These are phyloP conservation scores for Pomatorhinus ruficollis DNA, from an alignment of 2,113 vertebrate genomes.

Conservation along the genomic window DNA sequence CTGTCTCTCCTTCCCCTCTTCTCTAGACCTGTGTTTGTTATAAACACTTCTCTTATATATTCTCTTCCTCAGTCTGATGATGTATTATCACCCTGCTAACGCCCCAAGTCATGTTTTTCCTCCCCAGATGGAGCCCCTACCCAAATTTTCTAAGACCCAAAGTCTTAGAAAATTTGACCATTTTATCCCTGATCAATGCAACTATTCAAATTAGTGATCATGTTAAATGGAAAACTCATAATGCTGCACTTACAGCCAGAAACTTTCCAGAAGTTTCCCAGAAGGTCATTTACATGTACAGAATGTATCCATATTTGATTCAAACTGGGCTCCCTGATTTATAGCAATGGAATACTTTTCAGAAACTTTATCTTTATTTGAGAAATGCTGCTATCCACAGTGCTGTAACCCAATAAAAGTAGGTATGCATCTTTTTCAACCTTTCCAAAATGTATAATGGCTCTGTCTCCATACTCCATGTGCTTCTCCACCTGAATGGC, in stretches of 20 bases:
- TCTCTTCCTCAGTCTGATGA: neutral
- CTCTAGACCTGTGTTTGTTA: neutral
- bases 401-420: neutral
- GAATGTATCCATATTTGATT: neutral
- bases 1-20: neutral
- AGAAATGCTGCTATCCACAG: neutral
- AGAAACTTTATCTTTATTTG: neutral
- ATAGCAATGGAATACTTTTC: neutral
- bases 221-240: neutral
- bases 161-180: neutral
- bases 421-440: neutral
- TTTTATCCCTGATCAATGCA: neutral
- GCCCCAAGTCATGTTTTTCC: neutral
- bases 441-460: neutral
- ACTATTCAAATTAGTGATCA: neutral
- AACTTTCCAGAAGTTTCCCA: neutral
- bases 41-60: neutral
- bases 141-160: neutral
- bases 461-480: rapidly evolving
- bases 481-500: neutral
- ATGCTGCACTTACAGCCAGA: neutral
- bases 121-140: neutral
- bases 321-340: neutral
- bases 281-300: neutral
- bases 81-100: neutral